phyloP scores from a whole-genome alignment of 2,888 invertebrate species.

The Polydrusus tereticollis region DNA sequence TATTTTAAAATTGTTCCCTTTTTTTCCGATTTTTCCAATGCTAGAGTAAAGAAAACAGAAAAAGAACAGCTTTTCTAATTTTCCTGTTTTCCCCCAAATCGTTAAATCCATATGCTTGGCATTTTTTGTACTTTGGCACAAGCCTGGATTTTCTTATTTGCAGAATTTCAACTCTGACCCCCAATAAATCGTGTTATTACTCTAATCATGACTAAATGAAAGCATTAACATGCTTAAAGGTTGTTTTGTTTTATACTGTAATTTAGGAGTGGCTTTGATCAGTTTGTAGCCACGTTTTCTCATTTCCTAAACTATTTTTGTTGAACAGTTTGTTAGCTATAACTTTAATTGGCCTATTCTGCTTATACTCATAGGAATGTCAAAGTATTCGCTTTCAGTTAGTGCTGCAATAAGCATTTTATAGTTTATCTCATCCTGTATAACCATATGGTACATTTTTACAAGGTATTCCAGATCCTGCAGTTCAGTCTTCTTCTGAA shows the following conservation, averaged over 20 bases:
- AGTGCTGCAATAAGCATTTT: background rate
- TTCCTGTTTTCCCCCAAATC: too few species aligned
- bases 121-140: constrained; percentile 19
- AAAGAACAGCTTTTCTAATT: too few species aligned
- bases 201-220: constrained; percentile 33
- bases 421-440: too few species aligned
- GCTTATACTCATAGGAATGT: constrained; percentile 9
- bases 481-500: too few species aligned
- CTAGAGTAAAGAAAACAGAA: too few species aligned
- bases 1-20: too few species aligned
- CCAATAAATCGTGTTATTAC: constrained; percentile 27
- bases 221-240: constrained; percentile 39
- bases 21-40: too few species aligned
- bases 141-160: background rate
- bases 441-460: too few species aligned
- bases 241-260: constrained; percentile 37
- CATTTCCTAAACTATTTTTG: background rate
- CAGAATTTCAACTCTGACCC: constrained; percentile 29
- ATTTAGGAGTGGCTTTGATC: constrained; percentile 12
- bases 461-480: too few species aligned
- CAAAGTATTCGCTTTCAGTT: background rate
- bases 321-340: background rate
- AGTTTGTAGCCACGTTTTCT: constrained; percentile 10
- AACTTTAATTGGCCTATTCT: constrained; percentile 18
- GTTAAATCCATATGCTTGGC: constrained; percentile 21